Evolutionary conservation across 2,797 vertebrate species (phyloP), one percentile per base, ranked within the genome.

Genomic region (Pipistrellus pygmaeus): DNA sequence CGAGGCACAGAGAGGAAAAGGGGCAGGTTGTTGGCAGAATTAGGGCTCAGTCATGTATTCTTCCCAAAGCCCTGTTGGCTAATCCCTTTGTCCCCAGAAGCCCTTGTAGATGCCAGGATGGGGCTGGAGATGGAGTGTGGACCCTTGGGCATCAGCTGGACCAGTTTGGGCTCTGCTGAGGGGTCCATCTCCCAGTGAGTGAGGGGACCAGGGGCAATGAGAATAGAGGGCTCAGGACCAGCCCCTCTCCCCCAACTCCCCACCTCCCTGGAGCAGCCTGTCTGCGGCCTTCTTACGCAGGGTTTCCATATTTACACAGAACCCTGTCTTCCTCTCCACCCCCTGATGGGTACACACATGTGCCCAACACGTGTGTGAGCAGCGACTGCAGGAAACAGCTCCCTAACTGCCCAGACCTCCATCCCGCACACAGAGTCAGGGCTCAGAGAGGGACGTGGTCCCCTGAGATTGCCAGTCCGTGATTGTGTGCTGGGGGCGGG

Each of bases 201-300:
- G 15, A n/a, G n/a, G 55, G 51, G 14, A 1, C 60, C 27, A 14
- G 81, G 25, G 20, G 3, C 0, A 0, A 53, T 0, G 21, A 51
- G 60, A 84, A 81, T 0, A 11, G 9, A 30, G 71, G 25, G 2
- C 57, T 85, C 23, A 6, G 85, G 66, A 23, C n/a, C 62, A 17
- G 8, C 1, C 0, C 8, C 25, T 8, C 17, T 1, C 0, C 6
- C 25, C 11, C 13, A 0, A 13, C 32, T 13, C 6, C 10, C 44
- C 5, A 27, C 25, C 23, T 62, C 2, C 57, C 60, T 6, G 27
- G 30, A 15, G 2, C 48, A 32, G 6, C 69, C n/a, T 32, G 8
- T 32, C 32, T 17, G 27, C 7, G 30, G 27, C 23, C 25, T 53
- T 81, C 25, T 1, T 12, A 25, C 6, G 9, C 5, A 8, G 13